phyloP scores from a whole-genome alignment of 2,797 vertebrate genomes.

The Perodicticus potto region DNA sequence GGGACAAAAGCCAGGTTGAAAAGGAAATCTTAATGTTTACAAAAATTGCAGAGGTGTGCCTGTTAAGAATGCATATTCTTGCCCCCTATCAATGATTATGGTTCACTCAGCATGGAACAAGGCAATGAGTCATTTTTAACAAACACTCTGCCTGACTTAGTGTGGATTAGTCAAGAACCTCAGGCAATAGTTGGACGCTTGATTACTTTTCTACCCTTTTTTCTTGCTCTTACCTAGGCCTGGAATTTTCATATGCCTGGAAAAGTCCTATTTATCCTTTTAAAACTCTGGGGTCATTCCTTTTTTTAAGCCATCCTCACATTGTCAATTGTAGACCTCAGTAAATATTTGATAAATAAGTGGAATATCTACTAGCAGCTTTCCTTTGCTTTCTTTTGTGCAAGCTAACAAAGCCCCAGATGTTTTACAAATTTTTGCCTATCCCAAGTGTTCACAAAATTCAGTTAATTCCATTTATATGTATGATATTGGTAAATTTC shows the following conservation, averaged over 20 bases:
- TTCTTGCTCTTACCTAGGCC: background rate
- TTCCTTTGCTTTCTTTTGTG: conserved; percentile 10
- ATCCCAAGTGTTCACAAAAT: background rate
- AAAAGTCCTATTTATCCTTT: background rate
- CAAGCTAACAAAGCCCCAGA: background rate
- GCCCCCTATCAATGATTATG: background rate
- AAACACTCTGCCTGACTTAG: background rate
- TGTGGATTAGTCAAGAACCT: background rate
- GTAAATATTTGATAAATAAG: conserved; percentile 41
- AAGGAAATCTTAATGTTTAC: background rate
- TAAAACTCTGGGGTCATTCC: background rate
- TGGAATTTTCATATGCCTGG: conserved; percentile 7
- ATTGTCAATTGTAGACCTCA: background rate
- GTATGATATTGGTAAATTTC: conserved; percentile 30
- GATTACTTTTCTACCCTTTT: background rate
- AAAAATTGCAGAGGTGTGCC: background rate
- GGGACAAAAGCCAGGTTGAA: background rate
- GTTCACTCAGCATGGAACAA: background rate
- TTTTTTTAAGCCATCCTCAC: background rate
- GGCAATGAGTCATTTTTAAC: background rate
- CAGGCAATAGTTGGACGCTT: background rate
- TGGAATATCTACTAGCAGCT: background rate
- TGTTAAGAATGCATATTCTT: conserved; percentile 15
- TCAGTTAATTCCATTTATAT: conserved; percentile 30
- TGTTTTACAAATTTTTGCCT: background rate